A percentile compares a stretch with the other conserved stretches of the same genome.
phyloP scores from a whole-genome alignment of 2,113 vertebrate species.

The Emydura subglobosa region DNA sequence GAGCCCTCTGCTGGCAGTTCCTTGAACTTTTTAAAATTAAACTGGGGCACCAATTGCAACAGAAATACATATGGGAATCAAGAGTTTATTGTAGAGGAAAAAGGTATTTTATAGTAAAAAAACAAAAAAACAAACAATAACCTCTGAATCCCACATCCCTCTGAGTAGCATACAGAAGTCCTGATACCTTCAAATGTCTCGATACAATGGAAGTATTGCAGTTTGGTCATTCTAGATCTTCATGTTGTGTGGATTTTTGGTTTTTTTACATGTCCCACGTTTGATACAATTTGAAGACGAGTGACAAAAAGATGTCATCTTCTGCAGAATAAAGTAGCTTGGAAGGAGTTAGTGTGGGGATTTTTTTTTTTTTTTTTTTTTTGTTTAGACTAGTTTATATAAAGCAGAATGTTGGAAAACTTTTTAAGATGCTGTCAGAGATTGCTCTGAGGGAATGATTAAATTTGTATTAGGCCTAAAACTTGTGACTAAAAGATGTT shows the following conservation, averaged over 20 bases:
- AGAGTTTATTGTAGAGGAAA: too few relatives aligned
- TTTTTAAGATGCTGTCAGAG: not conserved
- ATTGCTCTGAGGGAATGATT: not conserved
- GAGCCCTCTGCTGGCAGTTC: slow-evolving; percentile 72
- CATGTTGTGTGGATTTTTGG: not conserved
- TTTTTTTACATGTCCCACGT: not conserved
- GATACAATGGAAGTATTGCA: not conserved
- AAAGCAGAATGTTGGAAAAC: not conserved
- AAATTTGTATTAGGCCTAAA: not conserved
- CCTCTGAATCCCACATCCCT: not conserved
- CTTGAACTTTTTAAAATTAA: not conserved
- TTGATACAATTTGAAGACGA: not conserved
- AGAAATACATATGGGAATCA: not conserved
- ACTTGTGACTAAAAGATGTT: not conserved
- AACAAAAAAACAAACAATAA: not conserved
- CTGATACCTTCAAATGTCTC: not conserved
- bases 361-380: not conserved
- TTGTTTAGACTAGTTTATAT: not conserved
- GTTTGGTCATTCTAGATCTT: not conserved
- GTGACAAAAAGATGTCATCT: not conserved
- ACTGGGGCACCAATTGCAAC: not conserved
- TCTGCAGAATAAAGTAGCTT: not conserved
- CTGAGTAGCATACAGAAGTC: not conserved
- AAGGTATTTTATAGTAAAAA: too few relatives aligned
- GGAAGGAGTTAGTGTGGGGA: not conserved